Conservation (phyloP, 2,888 invertebrate genomes). For the Macrophya alboannulata region DNA sequence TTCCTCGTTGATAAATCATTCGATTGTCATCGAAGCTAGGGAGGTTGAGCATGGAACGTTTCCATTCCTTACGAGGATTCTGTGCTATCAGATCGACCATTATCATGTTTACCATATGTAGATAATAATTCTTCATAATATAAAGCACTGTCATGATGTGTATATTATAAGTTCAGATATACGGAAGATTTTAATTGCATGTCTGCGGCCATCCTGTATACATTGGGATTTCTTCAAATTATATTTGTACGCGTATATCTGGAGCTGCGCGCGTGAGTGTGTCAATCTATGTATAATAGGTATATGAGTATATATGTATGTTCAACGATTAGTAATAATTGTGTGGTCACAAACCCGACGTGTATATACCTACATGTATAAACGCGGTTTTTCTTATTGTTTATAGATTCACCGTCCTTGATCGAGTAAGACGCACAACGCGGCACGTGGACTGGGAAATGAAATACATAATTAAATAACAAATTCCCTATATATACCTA, state of each 20-base stretch:
- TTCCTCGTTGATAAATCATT: neutral
- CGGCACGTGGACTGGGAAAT: neutral
- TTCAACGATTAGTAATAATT: neutral
- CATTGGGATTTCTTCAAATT: neutral
- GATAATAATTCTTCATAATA: too few relatives aligned
- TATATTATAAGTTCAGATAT: neutral
- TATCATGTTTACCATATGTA: neutral
- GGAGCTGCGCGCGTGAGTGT: neutral
- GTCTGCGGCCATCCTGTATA: neutral
- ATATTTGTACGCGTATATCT: neutral
- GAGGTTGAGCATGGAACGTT: neutral
- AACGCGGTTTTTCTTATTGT: neutral
- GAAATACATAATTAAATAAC: neutral
- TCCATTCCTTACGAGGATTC: neutral
- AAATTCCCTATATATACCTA: neutral
- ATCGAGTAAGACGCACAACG: neutral
- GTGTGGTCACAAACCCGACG: neutral
- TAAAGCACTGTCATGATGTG: too few relatives aligned
- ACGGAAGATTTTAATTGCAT: neutral
- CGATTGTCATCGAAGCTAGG: neutral
- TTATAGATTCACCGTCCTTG: neutral
- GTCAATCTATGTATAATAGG: neutral
- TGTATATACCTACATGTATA: neutral
- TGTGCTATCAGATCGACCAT: neutral
- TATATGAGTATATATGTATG: neutral